Evolutionary conservation across 2,797 vertebrate genomes (phyloP), one percentile per base, ranked within the genome.

Genomic region (Acipenser ruthenus): DNA sequence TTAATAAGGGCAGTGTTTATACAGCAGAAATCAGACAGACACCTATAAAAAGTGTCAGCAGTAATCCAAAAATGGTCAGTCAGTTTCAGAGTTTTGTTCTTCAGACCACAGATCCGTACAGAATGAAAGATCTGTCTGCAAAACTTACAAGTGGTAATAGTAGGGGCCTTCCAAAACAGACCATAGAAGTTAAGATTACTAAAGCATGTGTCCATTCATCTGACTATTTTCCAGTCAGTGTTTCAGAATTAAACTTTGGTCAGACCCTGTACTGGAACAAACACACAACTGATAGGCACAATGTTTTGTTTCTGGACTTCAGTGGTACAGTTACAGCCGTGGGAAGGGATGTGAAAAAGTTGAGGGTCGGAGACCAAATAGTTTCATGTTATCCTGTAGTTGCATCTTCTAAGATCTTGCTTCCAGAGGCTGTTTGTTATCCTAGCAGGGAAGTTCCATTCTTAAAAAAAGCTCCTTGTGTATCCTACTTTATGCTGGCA

Each of bases 161-260:
- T 9, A 68, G 67, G 48, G 67, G 52, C 51, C 65, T 23, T 18
- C 18, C 18, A 18, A 61, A 73, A 23, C 77, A 79, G 51, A 81
- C 77, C 2, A 76, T 92, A 63, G 87, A 93, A 80, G 77, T 95
- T 70, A 75, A 81, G 72, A 74, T 93, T 7, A 81, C 79, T 52
- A 86, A 79, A 73, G 73, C 93, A n/a, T 92, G 90, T 55, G 70
- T 90, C 49, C 93, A 96, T 77, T 91, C 93, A 6, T 89, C 89
- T 3, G 92, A 95, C 77, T 95, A 89, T 78, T 95, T 90, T 76
- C 90, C 93, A 47, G 73, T 93, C 70, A 92, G 80, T 60, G 15
- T 79, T 67, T 89, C 91, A 11, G 89, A 90, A 68, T 65, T 80
- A 13, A 78, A 67, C 55, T 92, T 86, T 71, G 87, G 89, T 8